Evolutionary conservation across 2,888 invertebrate genomes (phyloP).

Genomic region (Macrophya alboannulata): DNA sequence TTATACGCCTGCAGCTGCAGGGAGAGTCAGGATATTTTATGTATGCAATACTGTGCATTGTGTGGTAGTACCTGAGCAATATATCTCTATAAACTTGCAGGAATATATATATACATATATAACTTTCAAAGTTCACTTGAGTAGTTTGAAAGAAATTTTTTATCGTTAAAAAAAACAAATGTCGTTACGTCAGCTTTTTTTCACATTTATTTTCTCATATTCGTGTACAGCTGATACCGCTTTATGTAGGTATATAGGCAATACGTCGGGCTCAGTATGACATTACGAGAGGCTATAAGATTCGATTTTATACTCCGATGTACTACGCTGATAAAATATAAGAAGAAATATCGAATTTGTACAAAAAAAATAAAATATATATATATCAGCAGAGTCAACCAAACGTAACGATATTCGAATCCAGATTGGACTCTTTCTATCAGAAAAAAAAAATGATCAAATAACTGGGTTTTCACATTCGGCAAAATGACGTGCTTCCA

Average conservation of each 20-base stretch:
- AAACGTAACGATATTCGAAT: background rate
- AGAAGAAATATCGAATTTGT: background rate
- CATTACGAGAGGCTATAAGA: slow-evolving; percentile 28
- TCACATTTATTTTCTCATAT: background rate
- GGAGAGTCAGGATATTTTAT: background rate
- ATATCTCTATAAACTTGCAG: background rate
- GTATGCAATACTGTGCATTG: slow-evolving; percentile 27
- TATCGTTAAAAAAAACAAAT: background rate
- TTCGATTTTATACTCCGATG: slow-evolving; percentile 13
- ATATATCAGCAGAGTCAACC: background rate
- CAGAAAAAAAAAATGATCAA: too few species aligned
- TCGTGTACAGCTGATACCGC: background rate
- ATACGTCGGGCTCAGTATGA: background rate
- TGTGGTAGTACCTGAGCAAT: background rate
- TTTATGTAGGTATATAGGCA: background rate
- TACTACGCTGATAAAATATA: background rate
- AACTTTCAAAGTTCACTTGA: background rate
- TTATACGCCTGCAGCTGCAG: background rate
- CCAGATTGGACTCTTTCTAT: background rate
- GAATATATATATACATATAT: too few species aligned
- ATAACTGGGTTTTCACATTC: background rate
- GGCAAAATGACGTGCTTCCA: background rate
- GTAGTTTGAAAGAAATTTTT: background rate
- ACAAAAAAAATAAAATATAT: background rate
- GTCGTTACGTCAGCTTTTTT: background rate